Evolutionary conservation across 2,113 vertebrate species (phyloP).

Genomic region (Gorilla gorilla): DNA sequence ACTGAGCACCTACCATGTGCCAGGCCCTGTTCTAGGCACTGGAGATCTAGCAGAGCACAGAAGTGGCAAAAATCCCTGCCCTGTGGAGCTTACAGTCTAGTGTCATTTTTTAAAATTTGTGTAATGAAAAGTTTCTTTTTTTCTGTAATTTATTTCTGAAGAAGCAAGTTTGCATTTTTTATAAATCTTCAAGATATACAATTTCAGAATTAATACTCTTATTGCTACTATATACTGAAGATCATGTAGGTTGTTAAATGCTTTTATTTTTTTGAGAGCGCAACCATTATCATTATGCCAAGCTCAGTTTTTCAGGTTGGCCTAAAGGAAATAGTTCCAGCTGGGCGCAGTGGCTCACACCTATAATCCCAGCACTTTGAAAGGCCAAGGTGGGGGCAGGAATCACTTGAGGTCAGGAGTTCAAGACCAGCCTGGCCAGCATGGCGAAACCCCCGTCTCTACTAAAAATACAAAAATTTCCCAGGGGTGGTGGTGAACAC

Average conservation of each 20-base stretch:
- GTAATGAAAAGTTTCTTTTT: neutral
- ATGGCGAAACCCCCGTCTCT: too few species aligned
- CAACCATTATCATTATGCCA: neutral
- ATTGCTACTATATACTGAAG: neutral
- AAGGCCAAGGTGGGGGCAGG: too few species aligned
- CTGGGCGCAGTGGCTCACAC: too few species aligned
- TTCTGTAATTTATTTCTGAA: neutral
- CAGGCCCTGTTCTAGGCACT: neutral
- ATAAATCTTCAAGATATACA: neutral
- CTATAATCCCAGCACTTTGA: too few species aligned
- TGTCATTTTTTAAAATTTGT: neutral
- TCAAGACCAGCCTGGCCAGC: too few species aligned
- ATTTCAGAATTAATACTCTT: neutral
- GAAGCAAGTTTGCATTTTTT: neutral
- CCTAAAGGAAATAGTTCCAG: neutral
- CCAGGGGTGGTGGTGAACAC: too few species aligned
- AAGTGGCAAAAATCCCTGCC: neutral
- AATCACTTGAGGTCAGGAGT: too few species aligned
- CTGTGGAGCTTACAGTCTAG: neutral
- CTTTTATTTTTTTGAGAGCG: neutral
- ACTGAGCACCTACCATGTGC: neutral
- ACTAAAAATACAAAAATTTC: too few species aligned
- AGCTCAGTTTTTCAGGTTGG: neutral
- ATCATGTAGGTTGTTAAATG: neutral
- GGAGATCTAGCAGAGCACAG: neutral